Evolutionary conservation across 2,113 vertebrate species (phyloP).

Genomic region (Pitta sordida): DNA sequence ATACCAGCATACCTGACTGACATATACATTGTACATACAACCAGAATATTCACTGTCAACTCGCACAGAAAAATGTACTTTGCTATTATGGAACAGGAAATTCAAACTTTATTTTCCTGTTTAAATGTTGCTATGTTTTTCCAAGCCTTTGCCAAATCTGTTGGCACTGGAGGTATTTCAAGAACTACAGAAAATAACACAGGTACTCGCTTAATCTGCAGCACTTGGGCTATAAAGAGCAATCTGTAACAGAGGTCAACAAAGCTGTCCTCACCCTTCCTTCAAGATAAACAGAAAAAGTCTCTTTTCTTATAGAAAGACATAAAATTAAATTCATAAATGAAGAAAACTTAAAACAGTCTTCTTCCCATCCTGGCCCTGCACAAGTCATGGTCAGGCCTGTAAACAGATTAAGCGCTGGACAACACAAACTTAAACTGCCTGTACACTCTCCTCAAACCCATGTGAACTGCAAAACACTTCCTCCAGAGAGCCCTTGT

Average conservation of each 20-base stretch:
- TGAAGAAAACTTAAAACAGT: neutral
- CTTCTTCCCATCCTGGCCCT: neutral
- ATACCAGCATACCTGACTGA: fast-evolving
- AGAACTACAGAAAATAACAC: neutral
- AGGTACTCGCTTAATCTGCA: neutral
- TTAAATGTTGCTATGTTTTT: neutral
- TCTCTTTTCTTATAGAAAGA: neutral
- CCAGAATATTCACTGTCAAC: neutral
- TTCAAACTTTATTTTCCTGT: neutral
- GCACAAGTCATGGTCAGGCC: neutral
- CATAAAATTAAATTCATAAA: neutral
- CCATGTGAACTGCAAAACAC: neutral
- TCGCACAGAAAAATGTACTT: neutral
- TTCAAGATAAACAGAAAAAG: neutral
- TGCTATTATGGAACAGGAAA: neutral
- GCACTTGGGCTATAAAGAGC: neutral
- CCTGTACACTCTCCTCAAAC: neutral
- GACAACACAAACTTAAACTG: neutral
- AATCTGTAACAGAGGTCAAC: neutral
- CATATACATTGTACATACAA: fast-evolving
- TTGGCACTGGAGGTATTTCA: neutral
- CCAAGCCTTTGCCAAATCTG: neutral
- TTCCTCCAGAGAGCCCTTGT: neutral
- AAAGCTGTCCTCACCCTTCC: neutral
- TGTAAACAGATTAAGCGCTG: neutral